Percentiles rank a stretch among this genome's conserved stretches.
phyloP scores from a whole-genome alignment of 1,140 invertebrate genomes.

The Drosophila hydei region DNA sequence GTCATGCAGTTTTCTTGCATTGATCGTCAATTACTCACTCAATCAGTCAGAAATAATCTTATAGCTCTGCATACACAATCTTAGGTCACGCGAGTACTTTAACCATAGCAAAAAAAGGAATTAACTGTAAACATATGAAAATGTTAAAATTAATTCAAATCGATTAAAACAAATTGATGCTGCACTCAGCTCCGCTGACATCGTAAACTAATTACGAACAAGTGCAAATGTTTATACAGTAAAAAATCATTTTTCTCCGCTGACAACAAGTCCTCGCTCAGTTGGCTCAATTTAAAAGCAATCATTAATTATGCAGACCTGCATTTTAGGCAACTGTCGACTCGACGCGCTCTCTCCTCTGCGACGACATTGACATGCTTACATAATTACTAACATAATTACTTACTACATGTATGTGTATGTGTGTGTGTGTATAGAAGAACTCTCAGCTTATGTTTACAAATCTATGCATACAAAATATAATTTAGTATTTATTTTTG shows the following conservation, averaged over 20 bases:
- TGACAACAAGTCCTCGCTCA: slow-evolving; percentile 59
- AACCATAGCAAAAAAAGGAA: background rate
- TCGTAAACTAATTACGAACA: slow-evolving; percentile 76
- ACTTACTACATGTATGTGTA: background rate
- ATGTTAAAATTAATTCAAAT: slow-evolving; percentile 73
- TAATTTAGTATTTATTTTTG: too few relatives aligned
- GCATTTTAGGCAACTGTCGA: slow-evolving; percentile 35
- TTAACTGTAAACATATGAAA: background rate
- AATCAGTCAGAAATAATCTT: too few relatives aligned
- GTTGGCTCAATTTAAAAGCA: slow-evolving; percentile 79
- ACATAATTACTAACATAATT: too few relatives aligned
- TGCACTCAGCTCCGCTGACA: slow-evolving; percentile 42
- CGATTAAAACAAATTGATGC: slow-evolving; percentile 79
- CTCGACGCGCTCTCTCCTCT: background rate
- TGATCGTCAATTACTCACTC: too few relatives aligned
- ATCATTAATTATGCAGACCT: slow-evolving; percentile 78
- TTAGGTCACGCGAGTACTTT: background rate
- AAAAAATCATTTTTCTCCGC: slow-evolving; percentile 69
- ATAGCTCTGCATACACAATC: background rate
- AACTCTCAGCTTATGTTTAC: too few relatives aligned
- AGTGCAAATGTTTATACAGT: slow-evolving; percentile 74
- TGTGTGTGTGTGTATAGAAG: too few relatives aligned
- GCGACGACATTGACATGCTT: slow-evolving; percentile 21
- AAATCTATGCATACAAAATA: slow-evolving; percentile 20
- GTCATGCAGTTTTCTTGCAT: too few relatives aligned